Evolutionary conservation across 2,888 invertebrate species (phyloP), one percentile per base, ranked within the genome.

Genomic region (Drosophila parthenogenetica): DNA sequence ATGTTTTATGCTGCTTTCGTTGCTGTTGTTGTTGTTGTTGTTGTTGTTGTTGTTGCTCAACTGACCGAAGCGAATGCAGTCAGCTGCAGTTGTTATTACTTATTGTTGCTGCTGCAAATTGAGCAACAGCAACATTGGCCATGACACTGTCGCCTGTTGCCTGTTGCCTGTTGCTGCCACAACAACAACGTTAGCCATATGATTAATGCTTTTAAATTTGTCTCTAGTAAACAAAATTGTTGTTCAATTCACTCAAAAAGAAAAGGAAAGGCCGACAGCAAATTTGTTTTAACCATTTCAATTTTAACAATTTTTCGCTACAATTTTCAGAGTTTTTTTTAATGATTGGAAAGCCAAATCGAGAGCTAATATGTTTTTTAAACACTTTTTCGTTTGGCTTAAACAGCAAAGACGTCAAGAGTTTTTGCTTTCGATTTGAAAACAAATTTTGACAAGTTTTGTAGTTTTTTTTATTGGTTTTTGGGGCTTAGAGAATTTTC

Each of bases 11-110:
- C 50, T 59, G 58, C 17, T 64, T 25, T 5, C 51, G 58, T 7
- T 59, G 46, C n/a, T n/a, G n/a, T n/a, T n/a, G n/a, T n/a, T n/a
- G n/a, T 14, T 46, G 37, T 0, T 58, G 45, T 8, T 61, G 72
- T 14, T 46, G 37, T 0, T 58, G 45, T 8, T 61, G 72, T 1
- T 53, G 61, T 43, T 85, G 88, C 48, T 57, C 83, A 87, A 61
- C 82, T 87, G 86, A 87, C 86, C 88, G 88, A 57, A 82, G 88
- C 82, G 70, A 81, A 55, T 82, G 82, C 79, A 77, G 61, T 40
- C 69, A 65, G 66, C 64, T 67, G 65, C 53, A 53, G 22, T 40
- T 61, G 59, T 43, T 67, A 60, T 59, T 63, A 67, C 69, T 59
- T 79, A 14, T 35, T 51, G 53, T 22, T 65, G 45, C 29, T 59